Conservation (phyloP, 2,113 vertebrate genomes). For the Ammospiza caudacuta region DNA sequence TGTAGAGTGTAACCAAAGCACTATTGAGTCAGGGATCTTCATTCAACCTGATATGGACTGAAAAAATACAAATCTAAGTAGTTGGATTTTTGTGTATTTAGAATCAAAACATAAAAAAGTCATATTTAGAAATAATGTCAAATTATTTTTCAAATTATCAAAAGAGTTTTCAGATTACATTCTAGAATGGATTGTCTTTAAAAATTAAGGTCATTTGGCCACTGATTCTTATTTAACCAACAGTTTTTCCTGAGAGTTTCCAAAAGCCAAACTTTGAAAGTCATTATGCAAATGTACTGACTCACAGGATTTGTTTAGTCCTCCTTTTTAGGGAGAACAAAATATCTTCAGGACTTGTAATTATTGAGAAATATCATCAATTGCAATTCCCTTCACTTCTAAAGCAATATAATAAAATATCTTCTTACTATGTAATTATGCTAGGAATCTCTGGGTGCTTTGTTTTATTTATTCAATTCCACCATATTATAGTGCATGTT, state of each 20-base stretch:
- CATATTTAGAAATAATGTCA: neutral
- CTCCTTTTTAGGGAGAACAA: neutral
- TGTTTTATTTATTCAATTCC: neutral
- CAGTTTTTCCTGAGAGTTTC: neutral
- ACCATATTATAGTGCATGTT: neutral
- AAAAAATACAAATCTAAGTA: neutral
- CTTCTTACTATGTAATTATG: neutral
- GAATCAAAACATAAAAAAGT: neutral
- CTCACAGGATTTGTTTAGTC: neutral
- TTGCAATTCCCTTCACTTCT: neutral
- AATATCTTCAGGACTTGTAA: neutral
- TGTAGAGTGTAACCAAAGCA: neutral
- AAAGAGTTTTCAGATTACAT: neutral
- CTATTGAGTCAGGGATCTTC: neutral
- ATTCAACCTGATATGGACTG: neutral
- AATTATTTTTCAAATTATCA: neutral
- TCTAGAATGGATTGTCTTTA: neutral
- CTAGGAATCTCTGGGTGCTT: neutral
- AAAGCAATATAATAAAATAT: neutral
- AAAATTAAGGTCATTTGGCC: neutral
- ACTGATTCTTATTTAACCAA: neutral
- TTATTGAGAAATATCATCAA: neutral
- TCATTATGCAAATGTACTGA: neutral
- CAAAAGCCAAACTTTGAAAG: neutral
- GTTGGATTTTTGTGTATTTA: neutral